Base-by-base conservation (phyloP, 1,140 invertebrate genomes). In the Aradophagus sp. region DNA sequence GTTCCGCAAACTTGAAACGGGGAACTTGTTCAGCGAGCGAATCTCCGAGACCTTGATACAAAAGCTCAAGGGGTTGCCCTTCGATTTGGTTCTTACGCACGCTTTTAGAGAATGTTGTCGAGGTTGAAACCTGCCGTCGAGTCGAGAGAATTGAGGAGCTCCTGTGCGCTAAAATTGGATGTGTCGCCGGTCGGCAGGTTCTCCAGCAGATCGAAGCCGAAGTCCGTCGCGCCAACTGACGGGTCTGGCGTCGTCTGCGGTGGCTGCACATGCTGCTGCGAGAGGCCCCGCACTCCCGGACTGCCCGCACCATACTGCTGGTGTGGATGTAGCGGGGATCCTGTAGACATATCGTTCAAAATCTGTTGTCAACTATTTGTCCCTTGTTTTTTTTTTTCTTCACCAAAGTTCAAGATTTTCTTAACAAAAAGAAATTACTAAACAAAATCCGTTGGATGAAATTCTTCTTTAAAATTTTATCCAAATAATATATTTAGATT, bases 161-260 rank as follows among this genome's bases (percentile, higher is more conserved):
- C 93, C 79, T 93, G 92, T 35, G 92, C 91, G 59, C 90, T 91
- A 75, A 93, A 90, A 65, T 89, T 90, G 68, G 88, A 88, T 31
- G 90, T 86, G 74, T 93, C 91, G 13, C 87, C 87, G 42, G 90
- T 87, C 27, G 91, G 90, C 77, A 93, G 87, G 81, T 91, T 92
- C 74, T 93, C 92, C n/a, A 94, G 84, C 82, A 93, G 92, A 86
- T 94, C 93, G 61, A 93, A 87, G 81, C 89, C 92, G 76, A 93
- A 92, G 77, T 93, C 92, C 13, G 89, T 86, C 0, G 91, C 80
- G 32, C 77, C 75, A 7, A 84, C 82, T 29, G 83, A 81, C 2
- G 82, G 83, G 65, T 80, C 86, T 71, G 67, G 77, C 63, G 81
- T 80, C 71, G 73, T 79, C 75, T 67, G 80, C 61, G 74, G 77